phyloP scores from a whole-genome alignment of 2,888 invertebrate species.

The Hybos culiciformis region DNA sequence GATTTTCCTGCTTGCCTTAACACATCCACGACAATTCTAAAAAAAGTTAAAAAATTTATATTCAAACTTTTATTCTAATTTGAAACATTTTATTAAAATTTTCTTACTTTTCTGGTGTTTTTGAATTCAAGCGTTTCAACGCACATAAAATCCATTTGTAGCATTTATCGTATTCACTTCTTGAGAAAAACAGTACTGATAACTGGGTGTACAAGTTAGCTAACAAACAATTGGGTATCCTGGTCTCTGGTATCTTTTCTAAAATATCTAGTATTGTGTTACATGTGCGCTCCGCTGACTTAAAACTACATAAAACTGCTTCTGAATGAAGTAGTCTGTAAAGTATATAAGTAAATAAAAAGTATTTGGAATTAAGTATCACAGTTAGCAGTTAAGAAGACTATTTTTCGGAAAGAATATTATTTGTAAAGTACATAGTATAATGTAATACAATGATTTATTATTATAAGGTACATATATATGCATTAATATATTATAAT shows the following conservation, averaged over 20 bases:
- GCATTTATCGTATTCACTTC: conserved; percentile 73
- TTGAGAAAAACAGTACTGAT: conserved; percentile 66
- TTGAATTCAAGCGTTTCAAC: conserved; percentile 48
- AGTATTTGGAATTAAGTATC: too few relatives aligned
- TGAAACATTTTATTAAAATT: background rate
- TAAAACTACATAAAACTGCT: conserved; percentile 67
- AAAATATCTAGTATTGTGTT: conserved; percentile 42
- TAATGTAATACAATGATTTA: too few relatives aligned
- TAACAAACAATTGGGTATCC: conserved; percentile 37
- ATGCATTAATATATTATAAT: background rate
- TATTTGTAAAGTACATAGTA: background rate
- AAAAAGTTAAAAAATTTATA: background rate
- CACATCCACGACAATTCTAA: conserved; percentile 64
- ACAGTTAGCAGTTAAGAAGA: conserved; percentile 6
- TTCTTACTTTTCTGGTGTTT: conserved; percentile 45
- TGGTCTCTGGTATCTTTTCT: conserved; percentile 34
- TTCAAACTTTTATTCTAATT: background rate
- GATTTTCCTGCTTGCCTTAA: conserved; percentile 76
- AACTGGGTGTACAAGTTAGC: conserved; percentile 73
- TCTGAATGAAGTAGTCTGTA: conserved; percentile 71
- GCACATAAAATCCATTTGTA: conserved; percentile 69
- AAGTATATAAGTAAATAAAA: conserved; percentile 14
- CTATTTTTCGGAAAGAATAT: background rate
- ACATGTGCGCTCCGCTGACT: conserved; percentile 59
- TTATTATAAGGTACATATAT: too few relatives aligned